A percentile compares a stretch with the other conserved stretches of the same genome.
These are phyloP conservation scores for Ia io DNA, from an alignment of 2,113 vertebrate species.

Conservation along the genomic window DNA sequence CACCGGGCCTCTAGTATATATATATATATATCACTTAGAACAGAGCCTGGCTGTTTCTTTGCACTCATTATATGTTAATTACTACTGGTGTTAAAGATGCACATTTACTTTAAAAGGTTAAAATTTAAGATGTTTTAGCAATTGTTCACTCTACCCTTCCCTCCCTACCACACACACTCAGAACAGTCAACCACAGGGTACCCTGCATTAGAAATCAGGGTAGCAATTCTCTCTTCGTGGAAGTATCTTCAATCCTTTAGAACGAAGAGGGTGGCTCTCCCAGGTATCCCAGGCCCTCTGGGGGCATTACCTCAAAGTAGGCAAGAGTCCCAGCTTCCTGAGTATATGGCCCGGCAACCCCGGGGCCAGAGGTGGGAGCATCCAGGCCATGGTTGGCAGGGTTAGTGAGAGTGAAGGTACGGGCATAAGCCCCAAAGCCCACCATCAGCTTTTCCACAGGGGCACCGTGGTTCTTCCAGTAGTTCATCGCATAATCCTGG, in stretches of 20 bases:
- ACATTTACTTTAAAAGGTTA: background rate
- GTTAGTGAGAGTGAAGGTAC: conserved; percentile 78
- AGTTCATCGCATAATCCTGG: conserved; percentile 83
- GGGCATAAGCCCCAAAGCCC: conserved; percentile 82
- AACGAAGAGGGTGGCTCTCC: background rate
- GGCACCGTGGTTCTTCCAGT: conserved; percentile 83
- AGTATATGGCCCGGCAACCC: conserved; percentile 78
- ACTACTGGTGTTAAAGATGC: background rate
- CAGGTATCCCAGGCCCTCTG: background rate
- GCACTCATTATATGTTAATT: background rate
- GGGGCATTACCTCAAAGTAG: conserved; percentile 83
- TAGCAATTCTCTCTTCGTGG: background rate
- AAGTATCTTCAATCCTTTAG: background rate
- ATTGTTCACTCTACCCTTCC: background rate
- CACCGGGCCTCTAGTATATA: too few species aligned
- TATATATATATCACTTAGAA: background rate
- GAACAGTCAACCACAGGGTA: background rate
- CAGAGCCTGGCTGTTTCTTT: background rate
- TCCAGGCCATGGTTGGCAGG: conserved; percentile 76
- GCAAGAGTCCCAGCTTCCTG: conserved; percentile 79
- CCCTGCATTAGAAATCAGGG: background rate
- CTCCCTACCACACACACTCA: background rate
- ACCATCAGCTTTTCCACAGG: conserved; percentile 83
- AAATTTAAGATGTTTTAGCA: background rate
- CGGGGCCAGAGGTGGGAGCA: conserved; percentile 79